Base-by-base conservation (phyloP, 2,113 vertebrate genomes). In the Halichoeres trimaculatus region DNA sequence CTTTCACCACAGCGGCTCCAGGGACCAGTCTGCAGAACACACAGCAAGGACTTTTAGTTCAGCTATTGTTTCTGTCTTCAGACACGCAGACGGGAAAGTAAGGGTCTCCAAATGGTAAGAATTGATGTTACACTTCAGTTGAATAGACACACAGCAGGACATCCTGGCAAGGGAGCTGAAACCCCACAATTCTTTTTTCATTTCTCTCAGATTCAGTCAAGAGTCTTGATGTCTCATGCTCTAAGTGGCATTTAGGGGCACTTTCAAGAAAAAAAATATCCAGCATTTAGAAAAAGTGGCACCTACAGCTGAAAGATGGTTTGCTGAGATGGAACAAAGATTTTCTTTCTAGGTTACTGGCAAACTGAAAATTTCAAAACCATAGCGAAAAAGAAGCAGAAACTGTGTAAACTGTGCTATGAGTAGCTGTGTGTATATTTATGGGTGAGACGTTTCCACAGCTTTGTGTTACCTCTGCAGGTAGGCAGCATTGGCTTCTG, bases 401-500 rank as follows among this genome's bases (percentile, higher is more conserved):
- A 30, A 30, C 30, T 30, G 30, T 30, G 30, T 30, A 6, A 30
- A 4, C 3, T 30, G 6, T 4, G 3, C 30, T 30, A n/a, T n/a
- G n/a, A n/a, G n/a, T n/a, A 3, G 30, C 30, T 30, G 30, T 30
- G 6, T 30, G 30, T 30, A 30, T 30, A 30, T 30, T 30, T 30
- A 30, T 30, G 30, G 30, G 30, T 30, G 30, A 30, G 30, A 30
- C 30, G 3, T 30, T 6, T 30, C 30, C 30, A 30, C 30, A 30
- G 30, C 30, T 30, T 5, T 53, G 3, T 40, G 22, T 77, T 86
- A 91, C 86, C 79, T 80, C 63, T 91, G 87, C 69, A 98, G 92
- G 81, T 96, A 92, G 67, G 93, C 92, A 5, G 95, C 96, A 0
- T 97, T 98, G 16, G 95, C 94, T 38, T 98, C 94, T 0, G 94